Conservation (phyloP, 2,113 vertebrate species). For the Sinocyclocheilus anophthalmus region DNA sequence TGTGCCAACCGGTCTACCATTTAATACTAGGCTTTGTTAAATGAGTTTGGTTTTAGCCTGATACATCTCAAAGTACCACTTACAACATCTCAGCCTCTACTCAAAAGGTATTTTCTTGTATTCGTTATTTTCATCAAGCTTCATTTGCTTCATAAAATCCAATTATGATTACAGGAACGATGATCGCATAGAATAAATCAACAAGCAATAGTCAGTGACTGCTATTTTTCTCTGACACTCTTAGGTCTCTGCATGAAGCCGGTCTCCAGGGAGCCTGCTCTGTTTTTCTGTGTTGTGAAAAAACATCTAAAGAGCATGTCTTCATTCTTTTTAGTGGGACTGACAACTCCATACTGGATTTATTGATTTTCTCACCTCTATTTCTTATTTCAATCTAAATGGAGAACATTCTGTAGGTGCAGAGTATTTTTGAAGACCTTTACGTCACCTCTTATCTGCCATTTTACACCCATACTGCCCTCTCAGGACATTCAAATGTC, state of each 20-base stretch:
- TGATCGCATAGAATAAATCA: constrained; percentile 38
- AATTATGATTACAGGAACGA: constrained; percentile 52
- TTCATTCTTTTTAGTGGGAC: constrained; percentile 44
- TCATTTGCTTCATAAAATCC: constrained; percentile 30
- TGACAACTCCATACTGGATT: constrained; percentile 47
- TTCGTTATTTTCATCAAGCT: constrained; percentile 1
- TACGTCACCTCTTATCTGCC: constrained; percentile 10
- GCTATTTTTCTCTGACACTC: constrained; percentile 36
- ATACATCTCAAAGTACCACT: constrained; percentile 27
- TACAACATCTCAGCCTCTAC: constrained; percentile 27
- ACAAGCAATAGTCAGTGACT: constrained; percentile 6
- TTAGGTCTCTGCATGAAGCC: constrained; percentile 21
- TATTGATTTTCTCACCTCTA: constrained; percentile 51
- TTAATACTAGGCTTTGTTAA: constrained; percentile 20
- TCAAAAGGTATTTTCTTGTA: constrained; percentile 41
- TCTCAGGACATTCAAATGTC: not conserved
- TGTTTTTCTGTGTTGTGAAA: constrained; percentile 31
- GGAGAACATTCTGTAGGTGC: constrained; percentile 38
- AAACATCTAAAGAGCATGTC: constrained; percentile 25
- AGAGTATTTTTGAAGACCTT: constrained; percentile 21
- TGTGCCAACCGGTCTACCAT: not conserved
- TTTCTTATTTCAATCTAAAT: constrained; percentile 46
- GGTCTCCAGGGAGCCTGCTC: constrained; percentile 1
- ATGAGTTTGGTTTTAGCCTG: constrained; percentile 17
- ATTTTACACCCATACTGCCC: constrained; percentile 14